phyloP scores from a whole-genome alignment of 2,113 vertebrate genomes.

The Mugil cephalus region DNA sequence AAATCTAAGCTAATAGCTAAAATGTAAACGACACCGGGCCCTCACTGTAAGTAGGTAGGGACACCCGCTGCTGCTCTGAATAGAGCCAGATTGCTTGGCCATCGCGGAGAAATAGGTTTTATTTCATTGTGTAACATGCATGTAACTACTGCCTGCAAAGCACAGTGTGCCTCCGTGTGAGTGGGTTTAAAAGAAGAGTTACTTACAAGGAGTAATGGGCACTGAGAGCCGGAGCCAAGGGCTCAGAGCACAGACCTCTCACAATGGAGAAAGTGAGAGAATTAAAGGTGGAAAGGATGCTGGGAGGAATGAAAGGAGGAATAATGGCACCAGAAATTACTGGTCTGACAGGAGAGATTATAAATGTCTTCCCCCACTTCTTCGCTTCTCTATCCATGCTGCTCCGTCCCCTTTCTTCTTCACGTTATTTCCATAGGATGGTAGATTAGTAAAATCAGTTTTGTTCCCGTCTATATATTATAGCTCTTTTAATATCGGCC shows the following conservation, averaged over 20 bases:
- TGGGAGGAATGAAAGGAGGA: constrained; percentile 31
- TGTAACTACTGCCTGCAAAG: constrained; percentile 45
- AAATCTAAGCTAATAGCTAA: constrained; percentile 24
- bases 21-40: constrained; percentile 11
- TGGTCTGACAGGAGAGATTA: not conserved
- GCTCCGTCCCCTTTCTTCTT: not conserved
- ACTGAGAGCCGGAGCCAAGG: constrained; percentile 4
- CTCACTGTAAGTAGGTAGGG: constrained; percentile 11
- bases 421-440: not conserved
- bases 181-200: constrained; percentile 41
- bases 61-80: constrained; percentile 50
- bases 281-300: constrained; percentile 30
- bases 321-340: constrained; percentile 13
- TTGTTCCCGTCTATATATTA: not conserved
- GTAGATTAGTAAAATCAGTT: constrained; percentile 15
- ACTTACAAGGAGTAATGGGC: constrained; percentile 41
- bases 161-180: constrained; percentile 32
- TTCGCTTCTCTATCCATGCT: not conserved
- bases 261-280: constrained; percentile 17
- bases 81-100: constrained; percentile 45
- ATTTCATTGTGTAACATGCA: constrained; percentile 43
- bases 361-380: not conserved
- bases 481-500: not conserved
- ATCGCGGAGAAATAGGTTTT: constrained; percentile 53
- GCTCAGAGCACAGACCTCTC: constrained; percentile 12